Evolutionary conservation across 2,797 vertebrate species (phyloP).

Genomic region (Diplodus sargus): DNA sequence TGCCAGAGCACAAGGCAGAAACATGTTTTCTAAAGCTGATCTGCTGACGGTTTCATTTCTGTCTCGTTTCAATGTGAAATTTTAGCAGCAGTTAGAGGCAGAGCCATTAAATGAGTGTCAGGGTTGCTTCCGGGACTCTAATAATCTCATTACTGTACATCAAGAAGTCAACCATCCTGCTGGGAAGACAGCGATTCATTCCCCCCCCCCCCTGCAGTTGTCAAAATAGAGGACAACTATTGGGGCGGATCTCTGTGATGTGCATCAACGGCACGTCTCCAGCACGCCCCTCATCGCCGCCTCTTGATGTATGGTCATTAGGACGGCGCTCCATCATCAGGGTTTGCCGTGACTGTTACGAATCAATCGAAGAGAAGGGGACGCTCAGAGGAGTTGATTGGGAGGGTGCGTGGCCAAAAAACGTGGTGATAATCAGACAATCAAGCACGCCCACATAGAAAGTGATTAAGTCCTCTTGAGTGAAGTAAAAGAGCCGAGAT

Average conservation of each 20-base stretch:
- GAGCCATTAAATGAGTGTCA: conserved; percentile 62
- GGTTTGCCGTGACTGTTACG: conserved; percentile 73
- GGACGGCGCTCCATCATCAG: conserved; percentile 70
- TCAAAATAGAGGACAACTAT: conserved; percentile 76
- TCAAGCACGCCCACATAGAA: conserved; percentile 79
- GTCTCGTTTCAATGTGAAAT: conserved; percentile 42
- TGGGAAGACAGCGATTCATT: conserved; percentile 61
- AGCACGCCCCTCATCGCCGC: conserved; percentile 65
- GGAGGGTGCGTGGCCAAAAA: conserved; percentile 65
- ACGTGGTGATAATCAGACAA: conserved; percentile 80
- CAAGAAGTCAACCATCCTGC: conserved; percentile 63
- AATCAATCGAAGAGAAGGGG: conserved; percentile 75
- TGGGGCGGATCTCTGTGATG: conserved; percentile 59
- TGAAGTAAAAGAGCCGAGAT: conserved; percentile 74
- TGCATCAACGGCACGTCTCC: conserved; percentile 49
- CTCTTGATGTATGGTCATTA: conserved; percentile 77
- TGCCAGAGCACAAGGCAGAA: conserved; percentile 21
- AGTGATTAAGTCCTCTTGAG: conserved; percentile 83
- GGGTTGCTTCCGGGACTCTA: conserved; percentile 65
- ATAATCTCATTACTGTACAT: conserved; percentile 81
- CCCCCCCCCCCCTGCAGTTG: conserved; percentile 52
- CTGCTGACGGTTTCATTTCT: conserved; percentile 50
- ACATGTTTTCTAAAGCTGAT: conserved; percentile 39
- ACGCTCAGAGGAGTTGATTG: conserved; percentile 66
- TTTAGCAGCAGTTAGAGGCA: conserved; percentile 48